Base-by-base conservation (phyloP, 2,888 invertebrate species). In the Formica aserva region DNA sequence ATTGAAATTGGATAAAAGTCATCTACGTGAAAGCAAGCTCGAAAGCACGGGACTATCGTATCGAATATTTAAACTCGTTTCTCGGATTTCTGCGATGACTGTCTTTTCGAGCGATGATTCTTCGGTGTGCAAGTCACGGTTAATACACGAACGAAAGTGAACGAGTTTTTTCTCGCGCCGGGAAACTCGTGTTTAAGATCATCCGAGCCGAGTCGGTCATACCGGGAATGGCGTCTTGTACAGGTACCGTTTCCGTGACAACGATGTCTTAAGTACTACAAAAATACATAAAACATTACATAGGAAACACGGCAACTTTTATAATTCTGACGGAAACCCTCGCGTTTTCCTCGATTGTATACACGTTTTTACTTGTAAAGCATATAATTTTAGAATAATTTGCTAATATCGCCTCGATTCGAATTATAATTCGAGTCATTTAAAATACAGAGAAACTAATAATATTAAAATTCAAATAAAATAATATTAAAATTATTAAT, bases 101-200 rank as follows among this genome's bases (percentile, higher is more conserved):
- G 35, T 32, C 41, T 11, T 45, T 74, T 45, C 45, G 45, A 57
- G 18, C n/a, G 6, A 35, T 5, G 57, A 62, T 71, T 80, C 78
- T 48, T 80, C 63, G 38, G 77, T 52, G 29, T 82, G 71, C 71
- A 80, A 80, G 78, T 80, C 78, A 80, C 71, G 45, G 45, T 71
- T 80, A 41, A 69, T 90, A 90, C 89, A 91, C 90, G 86, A 91
- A 86, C 91, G 93, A 93, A 93, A 93, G 93, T 92, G 93, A 93
- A 89, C 89, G 90, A 92, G 84, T 88, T 84, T 89, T 26, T 92
- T 91, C 90, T 90, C 88, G 85, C 86, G 65, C 48, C 78, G 62
- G 71, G 78, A 80, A 71, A 80, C 78, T 45, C 78, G 71, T 45
- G 60, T 80, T 52, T 69, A 69, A 62, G 71, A 77, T 29, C 45